Evolutionary conservation across 2,888 invertebrate species (phyloP), one percentile per base, ranked within the genome.

Genomic region (Omphaloscelis lunosa): DNA sequence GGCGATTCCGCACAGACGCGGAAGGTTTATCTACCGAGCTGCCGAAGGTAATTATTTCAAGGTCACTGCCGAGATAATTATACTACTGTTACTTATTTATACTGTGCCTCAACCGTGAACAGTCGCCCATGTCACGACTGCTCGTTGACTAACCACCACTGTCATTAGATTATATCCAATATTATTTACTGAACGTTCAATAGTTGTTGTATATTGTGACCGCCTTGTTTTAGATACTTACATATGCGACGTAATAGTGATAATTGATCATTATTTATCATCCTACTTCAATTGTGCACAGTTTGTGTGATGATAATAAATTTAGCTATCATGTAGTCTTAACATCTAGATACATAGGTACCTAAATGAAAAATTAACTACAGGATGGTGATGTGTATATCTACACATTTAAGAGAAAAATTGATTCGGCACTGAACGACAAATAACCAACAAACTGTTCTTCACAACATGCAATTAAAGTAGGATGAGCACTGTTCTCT

Each of bases 191-290:
- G 59, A 51, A 56, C 71, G 45, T 58, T 23, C n/a, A 48, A n/a
- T 82, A 66, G 53, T 87, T 87, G 77, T 88, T 81, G 86, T 85
- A 82, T 86, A 84, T 62, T 71, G 83, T 83, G 70, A 70, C 70
- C 69, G 69, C 39, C 23, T 63, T 75, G 62, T 74, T 48, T 63
- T 53, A 72, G 29, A 75, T 73, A 75, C 59, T 12, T 82, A 75
- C 23, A n/a, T 41, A 53, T 34, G 27, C 29, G 29, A 59, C 45
- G 41, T 48, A 56, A 48, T 51, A 65, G 29, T 68, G 23, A 45
- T 45, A 27, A 65, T 51, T 61, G 41, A 69, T 79, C n/a, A 72
- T 61, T 72, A 41, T 58, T 27, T 75, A n/a, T 29, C 20, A 62
- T 80, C 17, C 68, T 79, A 82, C 63, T 76, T 83, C 78, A 77